Conservation (phyloP, 2,113 vertebrate genomes). For the Nansenia antarctica region DNA sequence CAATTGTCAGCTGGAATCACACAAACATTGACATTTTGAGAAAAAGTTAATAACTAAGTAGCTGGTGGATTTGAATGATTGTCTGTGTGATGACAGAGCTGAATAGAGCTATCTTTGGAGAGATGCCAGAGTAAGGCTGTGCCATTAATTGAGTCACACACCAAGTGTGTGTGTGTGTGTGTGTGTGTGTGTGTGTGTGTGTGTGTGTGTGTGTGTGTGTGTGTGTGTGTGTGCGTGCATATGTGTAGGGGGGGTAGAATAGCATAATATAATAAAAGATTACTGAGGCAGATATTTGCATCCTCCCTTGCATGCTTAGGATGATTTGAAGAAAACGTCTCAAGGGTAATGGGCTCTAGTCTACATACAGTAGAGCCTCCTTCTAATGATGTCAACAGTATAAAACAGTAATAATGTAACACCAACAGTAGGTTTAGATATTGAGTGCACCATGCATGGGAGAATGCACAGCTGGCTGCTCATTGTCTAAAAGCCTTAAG, state of each 20-base stretch:
- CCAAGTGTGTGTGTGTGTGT: too few species aligned
- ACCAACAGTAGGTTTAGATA: not conserved
- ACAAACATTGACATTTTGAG: too few species aligned
- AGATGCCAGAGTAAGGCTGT: slow-evolving; percentile 9
- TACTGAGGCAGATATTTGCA: not conserved
- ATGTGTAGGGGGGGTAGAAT: not conserved
- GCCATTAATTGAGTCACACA: slow-evolving; percentile 37
- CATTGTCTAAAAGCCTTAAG: not conserved
- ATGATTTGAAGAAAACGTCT: not conserved
- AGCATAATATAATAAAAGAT: not conserved
- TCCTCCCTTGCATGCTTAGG: not conserved
- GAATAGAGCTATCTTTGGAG: slow-evolving; percentile 14
- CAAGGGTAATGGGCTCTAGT: not conserved
- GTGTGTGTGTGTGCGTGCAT: not conserved
- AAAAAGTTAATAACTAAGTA: not conserved
- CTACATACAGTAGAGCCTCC: not conserved
- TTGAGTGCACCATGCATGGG: not conserved
- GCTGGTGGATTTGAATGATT: not conserved
- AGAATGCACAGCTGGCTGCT: not conserved
- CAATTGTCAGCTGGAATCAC: too few species aligned
- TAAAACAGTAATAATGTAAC: not conserved
- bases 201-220: slow-evolving; percentile 6
- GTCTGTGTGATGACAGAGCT: slow-evolving; percentile 15
- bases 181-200: not conserved
- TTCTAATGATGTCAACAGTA: not conserved